Conservation (phyloP, 30 jellyfish, hydroid and myxozoan genomes). For the Aurelia sp. region DNA sequence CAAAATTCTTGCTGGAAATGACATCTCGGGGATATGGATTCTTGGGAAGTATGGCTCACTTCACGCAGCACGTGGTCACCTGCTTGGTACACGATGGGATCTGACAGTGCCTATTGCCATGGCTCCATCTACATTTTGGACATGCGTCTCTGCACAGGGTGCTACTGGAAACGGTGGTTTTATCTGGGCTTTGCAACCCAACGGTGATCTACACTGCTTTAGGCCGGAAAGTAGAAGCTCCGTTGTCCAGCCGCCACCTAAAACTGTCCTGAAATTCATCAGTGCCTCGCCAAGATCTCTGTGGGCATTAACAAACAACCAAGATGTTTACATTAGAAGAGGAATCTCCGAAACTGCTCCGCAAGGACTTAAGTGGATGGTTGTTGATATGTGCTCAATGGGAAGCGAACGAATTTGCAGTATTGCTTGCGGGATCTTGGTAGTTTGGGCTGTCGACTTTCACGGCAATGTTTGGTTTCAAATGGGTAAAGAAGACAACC, state of each 20-base stretch:
- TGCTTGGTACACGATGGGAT: slow-evolving; percentile 99
- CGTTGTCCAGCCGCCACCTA: slow-evolving; percentile 94
- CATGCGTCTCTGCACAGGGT: slow-evolving; percentile 94
- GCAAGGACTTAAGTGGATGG: slow-evolving; percentile 96
- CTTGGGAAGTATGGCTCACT: slow-evolving; percentile 95
- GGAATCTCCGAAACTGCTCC: slow-evolving; percentile 95
- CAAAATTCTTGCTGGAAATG: slow-evolving; percentile 83
- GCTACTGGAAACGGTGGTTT: slow-evolving; percentile 88
- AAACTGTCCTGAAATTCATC: slow-evolving; percentile 84
- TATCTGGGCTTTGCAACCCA: slow-evolving; percentile 98
- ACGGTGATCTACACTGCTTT: slow-evolving; percentile 89
- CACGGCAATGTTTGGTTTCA: slow-evolving; percentile 99
- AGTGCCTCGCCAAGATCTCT: slow-evolving; percentile 91
- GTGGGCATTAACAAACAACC: slow-evolving; percentile 94
- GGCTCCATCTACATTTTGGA: slow-evolving; percentile 87
- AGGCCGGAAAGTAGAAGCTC: slow-evolving; percentile 83
- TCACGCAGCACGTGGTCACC: slow-evolving; percentile 97
- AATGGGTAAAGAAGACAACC: slow-evolving; percentile 90
- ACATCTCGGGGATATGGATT: slow-evolving; percentile 91
- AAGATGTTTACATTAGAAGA: slow-evolving; percentile 85
- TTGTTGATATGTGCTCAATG: slow-evolving; percentile 90
- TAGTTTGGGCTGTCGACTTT: slow-evolving; percentile 99
- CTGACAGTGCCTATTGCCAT: slow-evolving; percentile 78
- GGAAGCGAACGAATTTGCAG: slow-evolving; percentile 84
- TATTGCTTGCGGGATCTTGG: slow-evolving; percentile 85